Conservation (phyloP, 2,888 invertebrate genomes). For the Polyploca ridens region DNA sequence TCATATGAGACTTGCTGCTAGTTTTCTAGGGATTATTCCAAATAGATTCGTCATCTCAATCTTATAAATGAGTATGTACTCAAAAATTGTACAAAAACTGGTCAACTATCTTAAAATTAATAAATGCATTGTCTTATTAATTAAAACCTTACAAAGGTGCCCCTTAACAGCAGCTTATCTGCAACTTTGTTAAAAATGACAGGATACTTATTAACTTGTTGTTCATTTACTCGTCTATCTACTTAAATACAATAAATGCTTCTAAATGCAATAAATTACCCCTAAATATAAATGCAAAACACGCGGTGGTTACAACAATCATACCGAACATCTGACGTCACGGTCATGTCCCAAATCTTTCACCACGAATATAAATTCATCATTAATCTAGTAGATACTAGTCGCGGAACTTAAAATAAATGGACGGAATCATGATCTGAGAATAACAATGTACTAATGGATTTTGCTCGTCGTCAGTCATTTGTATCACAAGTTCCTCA, state of each 20-base stretch:
- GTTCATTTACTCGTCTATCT: conserved; percentile 20
- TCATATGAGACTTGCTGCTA: conserved; percentile 10
- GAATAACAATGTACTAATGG: conserved; percentile 38
- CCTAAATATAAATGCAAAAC: conserved; percentile 71
- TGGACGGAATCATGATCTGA: conserved; percentile 50
- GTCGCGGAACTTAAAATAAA: conserved; percentile 42
- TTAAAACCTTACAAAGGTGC: conserved; percentile 32
- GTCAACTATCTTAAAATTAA: conserved; percentile 49
- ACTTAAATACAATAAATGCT: conserved; percentile 65
- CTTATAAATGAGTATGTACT: conserved; percentile 51
- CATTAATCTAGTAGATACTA: conserved; percentile 22
- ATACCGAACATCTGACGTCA: conserved; percentile 49
- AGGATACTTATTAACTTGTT: conserved; percentile 18
- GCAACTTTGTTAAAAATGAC: conserved; percentile 25
- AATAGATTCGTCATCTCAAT: conserved; percentile 40
- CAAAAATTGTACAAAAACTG: conserved; percentile 67
- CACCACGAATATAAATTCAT: conserved; percentile 49
- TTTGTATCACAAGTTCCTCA: conserved; percentile 75
- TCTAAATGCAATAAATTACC: conserved; percentile 77
- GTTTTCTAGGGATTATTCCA: conserved; percentile 78
- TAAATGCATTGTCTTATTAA: conserved; percentile 67
- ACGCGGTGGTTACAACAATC: conserved; percentile 77
- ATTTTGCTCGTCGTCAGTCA: conserved; percentile 66
- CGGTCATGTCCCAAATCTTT: conserved; percentile 42
- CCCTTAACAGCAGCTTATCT: conserved; percentile 42